Conservation (phyloP, 1,140 invertebrate genomes). For the Druon quercuslanigerum region DNA sequence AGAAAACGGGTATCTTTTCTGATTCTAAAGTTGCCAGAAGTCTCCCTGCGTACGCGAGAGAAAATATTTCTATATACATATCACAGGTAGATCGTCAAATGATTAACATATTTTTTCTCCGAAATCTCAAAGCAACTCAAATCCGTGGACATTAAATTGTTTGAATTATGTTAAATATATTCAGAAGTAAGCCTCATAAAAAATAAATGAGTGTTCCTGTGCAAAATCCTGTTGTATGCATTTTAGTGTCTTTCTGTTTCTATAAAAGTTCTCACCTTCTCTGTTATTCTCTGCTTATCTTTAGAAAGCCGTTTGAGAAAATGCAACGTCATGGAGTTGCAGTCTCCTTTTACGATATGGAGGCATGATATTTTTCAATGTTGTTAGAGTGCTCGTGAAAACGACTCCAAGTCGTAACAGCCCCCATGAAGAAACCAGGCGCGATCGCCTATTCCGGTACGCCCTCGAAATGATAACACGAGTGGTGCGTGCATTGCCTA, state of each 20-base stretch:
- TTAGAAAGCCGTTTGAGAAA: conserved; percentile 18
- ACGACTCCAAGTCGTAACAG: conserved; percentile 15
- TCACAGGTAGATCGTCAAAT: too few species aligned
- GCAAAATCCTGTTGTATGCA: too few species aligned
- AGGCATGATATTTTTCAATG: conserved; percentile 2
- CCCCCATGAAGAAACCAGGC: conserved; percentile 46
- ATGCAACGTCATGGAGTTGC: conserved; percentile 13
- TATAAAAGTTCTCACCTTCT: neutral
- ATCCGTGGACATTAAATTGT: too few species aligned
- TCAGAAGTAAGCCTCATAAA: too few species aligned
- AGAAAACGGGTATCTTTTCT: too few species aligned
- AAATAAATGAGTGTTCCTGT: too few species aligned
- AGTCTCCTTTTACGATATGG: neutral
- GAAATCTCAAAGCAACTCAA: too few species aligned
- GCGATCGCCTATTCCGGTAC: conserved; percentile 53
- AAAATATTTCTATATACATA: too few species aligned
- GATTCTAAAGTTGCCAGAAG: too few species aligned
- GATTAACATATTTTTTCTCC: too few species aligned
- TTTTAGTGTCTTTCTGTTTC: neutral
- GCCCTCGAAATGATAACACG: conserved; percentile 50
- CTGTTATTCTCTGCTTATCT: neutral
- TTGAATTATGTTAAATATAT: too few species aligned
- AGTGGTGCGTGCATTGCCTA: conserved; percentile 45
- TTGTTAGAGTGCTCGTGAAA: conserved; percentile 4
- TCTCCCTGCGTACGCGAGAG: too few species aligned